Evolutionary conservation across 2,888 invertebrate species (phyloP).

Genomic region (Sesia apiformis): DNA sequence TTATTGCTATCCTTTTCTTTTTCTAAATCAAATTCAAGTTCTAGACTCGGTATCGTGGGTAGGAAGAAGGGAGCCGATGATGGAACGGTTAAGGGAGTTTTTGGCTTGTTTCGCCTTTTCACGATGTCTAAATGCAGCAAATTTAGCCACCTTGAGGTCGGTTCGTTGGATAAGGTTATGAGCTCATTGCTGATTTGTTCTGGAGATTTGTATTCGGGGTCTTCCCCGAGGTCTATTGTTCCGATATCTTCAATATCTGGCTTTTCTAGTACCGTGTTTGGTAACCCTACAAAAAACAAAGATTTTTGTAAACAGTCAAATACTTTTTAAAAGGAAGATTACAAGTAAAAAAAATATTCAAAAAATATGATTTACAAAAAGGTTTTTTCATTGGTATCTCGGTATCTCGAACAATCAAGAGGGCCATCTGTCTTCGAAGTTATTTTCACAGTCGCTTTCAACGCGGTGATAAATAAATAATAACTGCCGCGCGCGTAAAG

Average conservation of each 20-base stretch:
- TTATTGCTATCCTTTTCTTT: slow-evolving; percentile 44
- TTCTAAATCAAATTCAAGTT: slow-evolving; percentile 85
- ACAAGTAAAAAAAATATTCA: no score
- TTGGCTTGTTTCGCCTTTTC: slow-evolving; percentile 92
- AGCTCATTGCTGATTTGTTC: slow-evolving; percentile 84
- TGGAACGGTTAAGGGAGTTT: slow-evolving; percentile 84
- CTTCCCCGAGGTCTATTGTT: slow-evolving; percentile 54
- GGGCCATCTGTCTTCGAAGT: no score
- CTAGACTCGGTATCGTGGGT: slow-evolving; percentile 89
- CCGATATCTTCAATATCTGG: slow-evolving; percentile 59
- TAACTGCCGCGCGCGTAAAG: no score
- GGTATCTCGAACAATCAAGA: no score
- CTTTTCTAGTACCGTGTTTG: slow-evolving; percentile 60
- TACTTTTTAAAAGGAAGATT: no score
- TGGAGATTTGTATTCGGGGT: slow-evolving; percentile 79
- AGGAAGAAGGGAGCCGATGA: slow-evolving; percentile 97
- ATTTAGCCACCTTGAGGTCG: slow-evolving; percentile 94
- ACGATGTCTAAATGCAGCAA: slow-evolving; percentile 90
- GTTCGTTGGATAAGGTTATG: slow-evolving; percentile 88
- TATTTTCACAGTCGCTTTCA: no score
- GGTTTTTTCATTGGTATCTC: no score
- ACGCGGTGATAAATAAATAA: no score
- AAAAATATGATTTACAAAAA: no score
- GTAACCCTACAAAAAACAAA: slow-evolving; percentile 36
- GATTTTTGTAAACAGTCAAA: no score